Percentiles rank a stretch among this genome's conserved stretches.
Evolutionary conservation across 2,113 vertebrate species (phyloP).

Genomic region (Origma solitaria): DNA sequence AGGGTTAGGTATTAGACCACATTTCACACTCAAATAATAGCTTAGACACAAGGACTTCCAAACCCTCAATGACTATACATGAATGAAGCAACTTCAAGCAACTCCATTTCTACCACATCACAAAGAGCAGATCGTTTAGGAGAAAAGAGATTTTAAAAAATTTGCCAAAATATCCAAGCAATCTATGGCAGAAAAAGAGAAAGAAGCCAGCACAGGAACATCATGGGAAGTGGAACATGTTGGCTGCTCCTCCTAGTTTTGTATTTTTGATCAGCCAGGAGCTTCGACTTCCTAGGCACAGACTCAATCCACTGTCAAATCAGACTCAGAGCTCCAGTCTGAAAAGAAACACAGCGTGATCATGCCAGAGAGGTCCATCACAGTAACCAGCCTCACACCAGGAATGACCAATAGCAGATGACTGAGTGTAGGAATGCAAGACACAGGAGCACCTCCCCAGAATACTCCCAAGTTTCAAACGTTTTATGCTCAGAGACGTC

Average conservation of each 20-base stretch:
- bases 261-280: neutral
- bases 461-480: neutral
- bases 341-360: neutral
- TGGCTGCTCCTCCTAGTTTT: neutral
- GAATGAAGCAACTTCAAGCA: neutral
- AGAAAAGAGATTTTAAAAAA: neutral
- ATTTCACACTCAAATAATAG: neutral
- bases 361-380: neutral
- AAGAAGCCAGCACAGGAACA: neutral
- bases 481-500: neutral
- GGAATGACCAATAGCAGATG: neutral
- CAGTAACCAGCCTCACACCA: neutral
- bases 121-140: neutral
- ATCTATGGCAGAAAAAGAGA: neutral
- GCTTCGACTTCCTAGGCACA: neutral
- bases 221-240: neutral
- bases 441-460: neutral
- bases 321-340: neutral
- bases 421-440: neutral
- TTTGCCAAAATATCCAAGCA: neutral
- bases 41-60: neutral
- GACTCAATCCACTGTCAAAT: neutral
- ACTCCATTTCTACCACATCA: neutral
- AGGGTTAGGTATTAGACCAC: neutral
- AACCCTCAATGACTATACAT: neutral